Evolutionary conservation across 2,797 vertebrate species (phyloP).

Genomic region (Gouania willdenowi): DNA sequence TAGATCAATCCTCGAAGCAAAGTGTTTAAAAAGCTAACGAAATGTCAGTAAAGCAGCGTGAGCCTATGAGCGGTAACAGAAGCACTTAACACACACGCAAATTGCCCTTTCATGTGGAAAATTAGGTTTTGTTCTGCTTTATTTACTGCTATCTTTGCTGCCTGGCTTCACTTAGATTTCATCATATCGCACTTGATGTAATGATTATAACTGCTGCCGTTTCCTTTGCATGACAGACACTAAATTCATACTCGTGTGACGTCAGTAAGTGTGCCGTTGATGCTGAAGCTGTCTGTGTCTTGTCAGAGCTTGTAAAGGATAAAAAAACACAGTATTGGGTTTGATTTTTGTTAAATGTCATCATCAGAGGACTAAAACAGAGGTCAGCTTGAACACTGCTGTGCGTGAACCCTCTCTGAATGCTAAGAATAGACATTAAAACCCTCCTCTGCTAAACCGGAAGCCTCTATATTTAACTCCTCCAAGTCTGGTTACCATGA

Average conservation of each 20-base stretch:
- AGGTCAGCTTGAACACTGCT: constrained; percentile 34
- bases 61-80: too few species aligned
- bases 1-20: too few species aligned
- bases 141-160: neutral
- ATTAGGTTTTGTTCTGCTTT: neutral
- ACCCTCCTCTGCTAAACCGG: constrained; percentile 62
- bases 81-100: neutral
- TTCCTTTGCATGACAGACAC: constrained; percentile 13
- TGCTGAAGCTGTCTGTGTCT: constrained; percentile 1
- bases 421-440: constrained; percentile 70
- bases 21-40: too few species aligned
- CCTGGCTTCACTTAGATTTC: neutral
- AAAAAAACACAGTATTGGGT: neutral
- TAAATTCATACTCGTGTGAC: constrained; percentile 13
- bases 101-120: neutral
- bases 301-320: neutral
- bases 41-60: too few species aligned
- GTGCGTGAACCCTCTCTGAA: constrained; percentile 52
- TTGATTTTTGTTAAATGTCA: constrained; percentile 13
- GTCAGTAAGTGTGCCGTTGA: constrained; percentile 10
- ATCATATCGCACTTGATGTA: constrained; percentile 12
- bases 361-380: constrained; percentile 39
- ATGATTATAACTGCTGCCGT: constrained; percentile 1
- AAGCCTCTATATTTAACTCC: constrained; percentile 74
- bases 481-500: constrained; percentile 70